These are phyloP conservation scores for Oreochromis mossambicus DNA, from an alignment of 2,797 vertebrate species.

Conservation along the genomic window DNA sequence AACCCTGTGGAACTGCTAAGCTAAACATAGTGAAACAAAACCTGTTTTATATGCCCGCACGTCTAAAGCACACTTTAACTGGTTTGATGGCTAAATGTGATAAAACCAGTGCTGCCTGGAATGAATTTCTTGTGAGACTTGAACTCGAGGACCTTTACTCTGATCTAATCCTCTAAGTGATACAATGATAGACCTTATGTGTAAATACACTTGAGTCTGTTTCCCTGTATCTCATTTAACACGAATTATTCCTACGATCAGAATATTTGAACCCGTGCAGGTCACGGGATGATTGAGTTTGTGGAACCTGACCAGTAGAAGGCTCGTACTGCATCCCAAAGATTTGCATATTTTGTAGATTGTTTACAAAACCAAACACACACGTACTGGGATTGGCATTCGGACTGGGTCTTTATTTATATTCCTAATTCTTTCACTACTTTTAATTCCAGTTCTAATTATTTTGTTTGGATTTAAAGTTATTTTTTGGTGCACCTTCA, in stretches of 20 bases:
- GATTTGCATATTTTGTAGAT: neutral
- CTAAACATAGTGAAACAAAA: neutral
- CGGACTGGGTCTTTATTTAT: neutral
- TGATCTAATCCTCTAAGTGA: neutral
- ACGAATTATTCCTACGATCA: slow-evolving; percentile 18
- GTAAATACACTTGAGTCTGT: neutral
- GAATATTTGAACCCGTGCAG: neutral
- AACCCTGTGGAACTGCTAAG: neutral
- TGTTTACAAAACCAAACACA: neutral
- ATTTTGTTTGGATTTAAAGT: neutral
- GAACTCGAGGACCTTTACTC: neutral
- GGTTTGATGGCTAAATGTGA: slow-evolving; percentile 15
- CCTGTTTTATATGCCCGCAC: neutral
- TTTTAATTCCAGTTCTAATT: neutral
- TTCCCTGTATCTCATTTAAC: slow-evolving; percentile 4
- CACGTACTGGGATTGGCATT: neutral
- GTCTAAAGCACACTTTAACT: neutral
- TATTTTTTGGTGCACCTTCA: neutral
- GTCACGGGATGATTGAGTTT: neutral
- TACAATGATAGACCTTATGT: neutral
- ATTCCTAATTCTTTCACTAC: neutral
- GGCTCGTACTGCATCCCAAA: neutral
- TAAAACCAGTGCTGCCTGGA: neutral
- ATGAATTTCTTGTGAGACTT: slow-evolving; percentile 2
- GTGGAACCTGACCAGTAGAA: neutral